These are phyloP conservation scores for Sciurus vulgaris DNA, from an alignment of 2,797 vertebrate genomes.

Conservation along the genomic window DNA sequence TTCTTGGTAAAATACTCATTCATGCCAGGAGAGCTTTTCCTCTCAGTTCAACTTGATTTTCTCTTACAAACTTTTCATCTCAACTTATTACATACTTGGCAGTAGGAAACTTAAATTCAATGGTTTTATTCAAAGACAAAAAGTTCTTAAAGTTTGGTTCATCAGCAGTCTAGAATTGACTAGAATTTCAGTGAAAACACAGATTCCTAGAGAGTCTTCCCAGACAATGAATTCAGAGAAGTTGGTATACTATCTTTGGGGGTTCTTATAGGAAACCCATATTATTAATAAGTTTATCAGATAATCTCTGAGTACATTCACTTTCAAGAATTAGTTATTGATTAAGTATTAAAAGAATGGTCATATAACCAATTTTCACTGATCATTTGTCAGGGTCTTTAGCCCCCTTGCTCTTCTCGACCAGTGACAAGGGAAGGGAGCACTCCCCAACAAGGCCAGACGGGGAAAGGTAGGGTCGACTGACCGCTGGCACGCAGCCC, in stretches of 20 bases:
- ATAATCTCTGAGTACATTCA: not conserved
- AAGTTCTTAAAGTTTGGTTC: not conserved
- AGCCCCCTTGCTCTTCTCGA: too few species aligned
- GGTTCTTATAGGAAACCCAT: not conserved
- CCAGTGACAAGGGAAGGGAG: too few species aligned
- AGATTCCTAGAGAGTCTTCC: not conserved
- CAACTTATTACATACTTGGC: not conserved
- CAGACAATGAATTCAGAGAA: not conserved
- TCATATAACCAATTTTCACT: not conserved
- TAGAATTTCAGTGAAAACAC: constrained; percentile 15
- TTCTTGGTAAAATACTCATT: not conserved
- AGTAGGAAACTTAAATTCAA: too few species aligned
- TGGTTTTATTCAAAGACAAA: not conserved
- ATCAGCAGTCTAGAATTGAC: not conserved
- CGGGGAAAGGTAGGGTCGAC: too few species aligned
- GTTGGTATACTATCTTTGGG: not conserved
- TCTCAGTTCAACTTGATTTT: not conserved
- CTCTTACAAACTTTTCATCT: not conserved
- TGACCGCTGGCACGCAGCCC: too few species aligned
- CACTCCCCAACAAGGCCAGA: too few species aligned
- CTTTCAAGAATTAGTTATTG: not conserved
- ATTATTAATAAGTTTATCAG: not conserved
- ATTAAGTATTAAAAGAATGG: not conserved
- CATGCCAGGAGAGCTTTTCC: not conserved
- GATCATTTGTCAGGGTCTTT: not conserved